Conservation (phyloP, 2,113 vertebrate genomes). For the Zingel zingel region DNA sequence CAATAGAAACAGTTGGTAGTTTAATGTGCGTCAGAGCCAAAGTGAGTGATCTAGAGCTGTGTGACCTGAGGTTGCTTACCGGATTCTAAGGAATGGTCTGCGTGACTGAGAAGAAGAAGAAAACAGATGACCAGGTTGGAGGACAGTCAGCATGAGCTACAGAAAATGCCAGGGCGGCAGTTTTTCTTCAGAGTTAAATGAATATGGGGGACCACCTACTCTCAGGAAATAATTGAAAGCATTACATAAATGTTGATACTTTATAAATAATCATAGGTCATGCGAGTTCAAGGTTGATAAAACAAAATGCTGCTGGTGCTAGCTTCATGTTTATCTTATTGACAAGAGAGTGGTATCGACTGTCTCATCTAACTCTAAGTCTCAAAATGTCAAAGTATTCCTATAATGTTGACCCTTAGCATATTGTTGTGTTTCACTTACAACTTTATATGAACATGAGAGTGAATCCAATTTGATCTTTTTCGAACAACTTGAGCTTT, state of each 20-base stretch:
- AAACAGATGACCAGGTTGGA: conserved; percentile 48
- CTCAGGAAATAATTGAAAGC: not conserved
- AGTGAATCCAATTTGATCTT: not conserved
- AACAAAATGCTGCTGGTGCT: not conserved
- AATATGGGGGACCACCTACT: conserved; percentile 17
- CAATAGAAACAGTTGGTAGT: conserved; percentile 55
- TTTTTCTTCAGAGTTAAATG: conserved; percentile 17
- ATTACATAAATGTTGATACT: conserved; percentile 6
- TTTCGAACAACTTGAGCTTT: not conserved
- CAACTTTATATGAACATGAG: not conserved
- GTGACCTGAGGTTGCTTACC: conserved; percentile 43
- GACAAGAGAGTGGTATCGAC: not conserved
- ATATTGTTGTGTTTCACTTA: not conserved
- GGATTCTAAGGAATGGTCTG: conserved; percentile 44
- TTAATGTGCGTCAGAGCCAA: conserved; percentile 47
- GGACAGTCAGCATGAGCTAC: not conserved
- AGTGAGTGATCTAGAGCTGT: conserved; percentile 41
- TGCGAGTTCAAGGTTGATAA: not conserved
- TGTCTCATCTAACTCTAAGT: not conserved
- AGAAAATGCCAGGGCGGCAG: conserved; percentile 29
- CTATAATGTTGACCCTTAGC: not conserved
- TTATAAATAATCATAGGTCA: not conserved
- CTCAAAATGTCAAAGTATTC: not conserved
- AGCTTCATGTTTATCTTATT: not conserved
- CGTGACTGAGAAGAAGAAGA: conserved; percentile 30